These are phyloP conservation scores for Diglossa cyanea DNA, from an alignment of 2,797 vertebrate genomes.

Conservation along the genomic window DNA sequence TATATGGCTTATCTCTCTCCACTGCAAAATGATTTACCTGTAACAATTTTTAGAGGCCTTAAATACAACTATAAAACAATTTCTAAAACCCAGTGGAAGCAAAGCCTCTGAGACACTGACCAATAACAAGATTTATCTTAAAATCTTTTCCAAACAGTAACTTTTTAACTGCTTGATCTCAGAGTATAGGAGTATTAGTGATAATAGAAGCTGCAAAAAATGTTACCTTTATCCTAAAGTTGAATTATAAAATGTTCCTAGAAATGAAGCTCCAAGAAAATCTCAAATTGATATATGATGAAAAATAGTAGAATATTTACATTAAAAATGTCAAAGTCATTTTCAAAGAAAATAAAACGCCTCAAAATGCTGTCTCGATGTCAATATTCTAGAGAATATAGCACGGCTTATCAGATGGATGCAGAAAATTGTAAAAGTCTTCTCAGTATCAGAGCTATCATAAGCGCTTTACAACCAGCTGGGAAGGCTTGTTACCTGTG, in stretches of 20 bases:
- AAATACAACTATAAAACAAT: background rate
- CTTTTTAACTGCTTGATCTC: background rate
- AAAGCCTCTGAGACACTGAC: background rate
- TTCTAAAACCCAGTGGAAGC: background rate
- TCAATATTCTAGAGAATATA: background rate
- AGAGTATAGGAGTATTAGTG: background rate
- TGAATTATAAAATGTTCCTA: background rate
- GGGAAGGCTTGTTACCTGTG: background rate
- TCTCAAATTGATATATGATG: background rate
- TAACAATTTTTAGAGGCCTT: background rate
- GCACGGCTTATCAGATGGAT: background rate
- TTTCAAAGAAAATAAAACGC: too few relatives aligned
- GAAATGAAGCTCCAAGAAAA: background rate
- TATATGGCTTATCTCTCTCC: background rate
- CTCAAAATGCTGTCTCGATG: background rate
- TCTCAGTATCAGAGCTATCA: background rate
- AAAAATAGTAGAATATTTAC: background rate
- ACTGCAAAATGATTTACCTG: background rate
- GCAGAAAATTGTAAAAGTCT: background rate
- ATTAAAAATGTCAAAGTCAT: background rate
- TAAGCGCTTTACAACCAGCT: background rate
- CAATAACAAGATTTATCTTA: background rate
- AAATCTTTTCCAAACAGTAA: background rate
- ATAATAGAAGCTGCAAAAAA: background rate
- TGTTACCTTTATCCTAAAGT: background rate